Conservation (phyloP, 2,113 vertebrate genomes). For the Poeciliopsis retropinna region DNA sequence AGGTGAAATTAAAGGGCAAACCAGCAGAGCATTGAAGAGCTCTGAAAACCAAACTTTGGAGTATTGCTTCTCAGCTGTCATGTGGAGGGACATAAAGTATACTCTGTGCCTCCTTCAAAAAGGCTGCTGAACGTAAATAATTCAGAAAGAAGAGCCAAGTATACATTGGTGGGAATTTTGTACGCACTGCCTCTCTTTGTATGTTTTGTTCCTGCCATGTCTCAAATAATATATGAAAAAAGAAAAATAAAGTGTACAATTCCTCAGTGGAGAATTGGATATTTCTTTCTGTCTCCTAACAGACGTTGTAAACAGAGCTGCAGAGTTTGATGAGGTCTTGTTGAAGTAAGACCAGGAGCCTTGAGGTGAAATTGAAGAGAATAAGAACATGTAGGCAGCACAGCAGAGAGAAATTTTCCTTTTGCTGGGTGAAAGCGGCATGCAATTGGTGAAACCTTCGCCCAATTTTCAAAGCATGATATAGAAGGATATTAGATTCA, state of each 20-base stretch:
- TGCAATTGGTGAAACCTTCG: conserved; percentile 34
- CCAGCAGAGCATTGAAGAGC: conserved; percentile 61
- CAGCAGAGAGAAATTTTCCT: conserved; percentile 23
- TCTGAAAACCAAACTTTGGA: conserved; percentile 59
- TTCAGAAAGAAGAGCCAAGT: conserved; percentile 59
- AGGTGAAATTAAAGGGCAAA: conserved; percentile 74
- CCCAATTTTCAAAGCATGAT: conserved; percentile 33
- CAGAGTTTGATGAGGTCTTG: conserved; percentile 67
- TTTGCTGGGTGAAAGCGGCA: conserved; percentile 20
- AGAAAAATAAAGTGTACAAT: conserved; percentile 34
- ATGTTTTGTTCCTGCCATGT: conserved; percentile 54
- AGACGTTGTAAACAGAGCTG: conserved; percentile 68
- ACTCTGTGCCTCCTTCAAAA: conserved; percentile 53
- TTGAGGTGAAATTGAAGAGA: conserved; percentile 64
- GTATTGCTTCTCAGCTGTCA: conserved; percentile 64
- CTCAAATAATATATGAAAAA: conserved; percentile 70
- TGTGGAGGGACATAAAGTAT: conserved; percentile 60
- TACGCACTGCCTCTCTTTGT: conserved; percentile 43
- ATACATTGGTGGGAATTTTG: conserved; percentile 58
- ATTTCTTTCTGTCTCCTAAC: conserved; percentile 57
- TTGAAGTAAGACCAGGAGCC: conserved; percentile 51
- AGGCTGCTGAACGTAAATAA: conserved; percentile 67
- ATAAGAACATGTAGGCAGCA: conserved; percentile 49
- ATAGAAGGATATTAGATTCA: conserved; percentile 30
- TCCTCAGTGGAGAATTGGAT: conserved; percentile 59